These are phyloP conservation scores for Acridotheres tristis DNA, from an alignment of 2,797 vertebrate species.

Conservation along the genomic window DNA sequence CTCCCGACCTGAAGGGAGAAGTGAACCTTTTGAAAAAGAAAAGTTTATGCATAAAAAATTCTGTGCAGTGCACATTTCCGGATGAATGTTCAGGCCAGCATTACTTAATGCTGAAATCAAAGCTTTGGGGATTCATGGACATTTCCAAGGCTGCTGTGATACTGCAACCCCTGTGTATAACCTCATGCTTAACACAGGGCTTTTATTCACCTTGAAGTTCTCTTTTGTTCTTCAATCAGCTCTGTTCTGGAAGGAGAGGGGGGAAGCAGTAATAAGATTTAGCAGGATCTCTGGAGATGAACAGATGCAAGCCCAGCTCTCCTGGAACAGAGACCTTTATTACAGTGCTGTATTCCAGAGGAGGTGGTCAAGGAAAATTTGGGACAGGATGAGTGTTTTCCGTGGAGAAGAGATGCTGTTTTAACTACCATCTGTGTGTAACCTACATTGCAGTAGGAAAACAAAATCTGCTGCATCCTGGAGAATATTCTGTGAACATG, in stretches of 20 bases:
- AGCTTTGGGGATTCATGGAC: conserved; percentile 45
- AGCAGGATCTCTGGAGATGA: conserved; percentile 7
- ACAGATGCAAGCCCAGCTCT: not conserved
- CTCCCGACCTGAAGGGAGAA: conserved; percentile 21
- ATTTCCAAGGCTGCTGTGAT: conserved; percentile 46
- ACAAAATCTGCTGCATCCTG: not conserved
- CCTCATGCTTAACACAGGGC: conserved; percentile 20
- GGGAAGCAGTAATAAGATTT: not conserved
- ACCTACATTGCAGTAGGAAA: not conserved
- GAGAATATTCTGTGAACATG: not conserved
- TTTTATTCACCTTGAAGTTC: conserved; percentile 54
- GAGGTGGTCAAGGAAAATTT: not conserved
- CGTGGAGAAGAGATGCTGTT: not conserved
- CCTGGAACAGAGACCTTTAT: not conserved
- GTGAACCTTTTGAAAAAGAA: conserved; percentile 40
- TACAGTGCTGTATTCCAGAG: not conserved
- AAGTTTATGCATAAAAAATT: conserved; percentile 34
- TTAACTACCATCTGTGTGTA: not conserved
- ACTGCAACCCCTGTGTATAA: not conserved
- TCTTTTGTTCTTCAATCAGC: conserved; percentile 20
- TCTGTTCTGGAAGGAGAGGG: not conserved
- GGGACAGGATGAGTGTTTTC: not conserved
- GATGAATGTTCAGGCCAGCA: conserved; percentile 29
- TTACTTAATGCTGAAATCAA: conserved; percentile 49
- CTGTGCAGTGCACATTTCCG: conserved; percentile 3